These are phyloP conservation scores for Thomomys bottae DNA, from an alignment of 2,113 vertebrate species.

Conservation along the genomic window DNA sequence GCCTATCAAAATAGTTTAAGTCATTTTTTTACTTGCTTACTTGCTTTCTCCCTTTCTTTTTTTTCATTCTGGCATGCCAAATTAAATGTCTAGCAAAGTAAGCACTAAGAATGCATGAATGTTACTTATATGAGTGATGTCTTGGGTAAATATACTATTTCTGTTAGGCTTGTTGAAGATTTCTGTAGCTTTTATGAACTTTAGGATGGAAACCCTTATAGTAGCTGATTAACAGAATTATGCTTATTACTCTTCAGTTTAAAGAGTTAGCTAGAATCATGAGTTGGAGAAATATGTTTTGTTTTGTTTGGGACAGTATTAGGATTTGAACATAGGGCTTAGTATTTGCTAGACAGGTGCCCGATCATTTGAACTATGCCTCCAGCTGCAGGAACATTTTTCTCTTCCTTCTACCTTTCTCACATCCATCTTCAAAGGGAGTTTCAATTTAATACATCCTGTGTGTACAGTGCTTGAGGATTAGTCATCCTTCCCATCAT, in stretches of 20 bases:
- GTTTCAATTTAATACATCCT: too few relatives aligned
- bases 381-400: too few relatives aligned
- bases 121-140: conserved; percentile 30
- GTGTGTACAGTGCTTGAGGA: too few relatives aligned
- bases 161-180: neutral
- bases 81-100: conserved; percentile 52
- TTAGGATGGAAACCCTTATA: neutral
- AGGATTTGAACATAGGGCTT: too few relatives aligned
- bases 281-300: neutral
- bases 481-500: too few relatives aligned
- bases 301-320: too few relatives aligned
- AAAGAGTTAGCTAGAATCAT: neutral
- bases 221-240: neutral
- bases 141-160: neutral
- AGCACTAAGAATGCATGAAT: conserved; percentile 1
- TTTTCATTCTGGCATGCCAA: neutral
- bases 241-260: neutral
- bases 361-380: too few relatives aligned
- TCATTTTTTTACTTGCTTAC: neutral
- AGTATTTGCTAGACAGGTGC: too few relatives aligned
- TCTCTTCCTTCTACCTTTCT: too few relatives aligned
- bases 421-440: too few relatives aligned
- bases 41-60: neutral
- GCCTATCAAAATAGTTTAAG: conserved; percentile 35
- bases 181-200: neutral